Percentiles rank a stretch among this genome's conserved stretches.
phyloP scores from a whole-genome alignment of 2,888 invertebrate genomes.

The Epinotia bilunana region DNA sequence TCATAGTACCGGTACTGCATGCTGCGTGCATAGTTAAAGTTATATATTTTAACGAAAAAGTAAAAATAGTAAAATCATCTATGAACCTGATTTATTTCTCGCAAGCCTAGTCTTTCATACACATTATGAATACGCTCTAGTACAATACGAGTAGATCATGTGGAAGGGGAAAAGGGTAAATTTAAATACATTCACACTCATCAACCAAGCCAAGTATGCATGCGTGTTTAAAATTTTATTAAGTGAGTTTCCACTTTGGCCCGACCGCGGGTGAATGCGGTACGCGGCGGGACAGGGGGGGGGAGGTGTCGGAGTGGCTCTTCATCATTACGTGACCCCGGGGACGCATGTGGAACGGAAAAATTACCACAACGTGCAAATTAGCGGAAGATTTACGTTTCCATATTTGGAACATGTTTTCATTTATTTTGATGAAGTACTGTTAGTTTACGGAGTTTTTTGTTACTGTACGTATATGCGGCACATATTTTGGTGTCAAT shows the following conservation, averaged over 20 bases:
- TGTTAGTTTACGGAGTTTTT: not conserved
- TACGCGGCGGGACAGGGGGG: constrained; percentile 9
- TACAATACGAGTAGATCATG: not conserved
- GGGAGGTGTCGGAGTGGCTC: constrained; percentile 41
- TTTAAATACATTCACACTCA: constrained; percentile 14
- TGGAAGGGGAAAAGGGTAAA: not conserved
- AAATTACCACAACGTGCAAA: constrained; percentile 38
- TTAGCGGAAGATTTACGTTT: constrained; percentile 25
- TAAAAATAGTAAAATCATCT: not conserved
- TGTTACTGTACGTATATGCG: not conserved
- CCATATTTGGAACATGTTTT: constrained; percentile 1
- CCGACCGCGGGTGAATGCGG: constrained; percentile 22
- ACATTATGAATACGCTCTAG: not conserved
- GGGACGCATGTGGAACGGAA: constrained; percentile 42
- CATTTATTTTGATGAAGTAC: not conserved
- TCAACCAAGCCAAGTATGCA: constrained; percentile 28
- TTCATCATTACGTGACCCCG: constrained; percentile 46
- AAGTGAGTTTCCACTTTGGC: constrained; percentile 43
- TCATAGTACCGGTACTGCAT: too few species aligned
- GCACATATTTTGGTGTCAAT: too few species aligned
- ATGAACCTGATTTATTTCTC: not conserved
- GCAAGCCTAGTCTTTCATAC: not conserved
- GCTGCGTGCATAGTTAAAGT: too few species aligned
- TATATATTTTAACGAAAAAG: too few species aligned
- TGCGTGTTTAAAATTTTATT: constrained; percentile 49